Percentiles rank a stretch among this genome's conserved stretches.
Conservation (phyloP, 2,797 vertebrate species). For the Notamacropus eugenii region DNA sequence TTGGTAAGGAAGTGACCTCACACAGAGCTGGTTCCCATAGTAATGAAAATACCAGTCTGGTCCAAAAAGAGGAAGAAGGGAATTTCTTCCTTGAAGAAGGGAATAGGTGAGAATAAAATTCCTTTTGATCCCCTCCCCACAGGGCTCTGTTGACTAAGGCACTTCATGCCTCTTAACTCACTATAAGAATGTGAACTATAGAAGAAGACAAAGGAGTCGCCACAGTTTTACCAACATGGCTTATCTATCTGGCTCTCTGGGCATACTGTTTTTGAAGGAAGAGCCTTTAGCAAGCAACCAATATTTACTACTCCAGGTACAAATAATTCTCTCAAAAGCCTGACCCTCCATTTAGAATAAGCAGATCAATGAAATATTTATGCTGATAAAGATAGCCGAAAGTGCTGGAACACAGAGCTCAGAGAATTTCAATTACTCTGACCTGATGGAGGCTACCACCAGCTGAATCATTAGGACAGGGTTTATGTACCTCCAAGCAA, state of each 20-base stretch:
- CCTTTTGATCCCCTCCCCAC: background rate
- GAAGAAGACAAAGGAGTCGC: background rate
- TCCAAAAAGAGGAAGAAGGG: background rate
- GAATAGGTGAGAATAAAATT: background rate
- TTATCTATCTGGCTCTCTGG: background rate
- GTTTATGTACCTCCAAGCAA: conserved; percentile 73
- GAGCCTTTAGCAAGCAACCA: conserved; percentile 47
- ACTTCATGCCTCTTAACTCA: background rate
- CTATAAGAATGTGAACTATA: background rate
- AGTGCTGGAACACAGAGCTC: conserved; percentile 51
- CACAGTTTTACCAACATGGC: background rate
- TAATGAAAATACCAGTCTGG: background rate
- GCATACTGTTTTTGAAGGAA: conserved; percentile 20
- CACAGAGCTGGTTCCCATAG: background rate
- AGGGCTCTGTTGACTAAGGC: background rate
- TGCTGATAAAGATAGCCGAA: conserved; percentile 59
- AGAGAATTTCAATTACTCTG: conserved; percentile 69
- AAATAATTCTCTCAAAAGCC: conserved; percentile 48
- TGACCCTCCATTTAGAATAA: conserved; percentile 56
- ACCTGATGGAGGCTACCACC: conserved; percentile 62
- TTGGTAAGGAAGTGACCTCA: background rate
- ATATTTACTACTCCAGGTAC: conserved; percentile 2
- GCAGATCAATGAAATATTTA: conserved; percentile 63
- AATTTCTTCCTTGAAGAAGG: background rate
- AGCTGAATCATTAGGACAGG: conserved; percentile 61